These are phyloP conservation scores for Macroglossus sobrinus DNA, from an alignment of 2,113 vertebrate genomes.

Conservation along the genomic window DNA sequence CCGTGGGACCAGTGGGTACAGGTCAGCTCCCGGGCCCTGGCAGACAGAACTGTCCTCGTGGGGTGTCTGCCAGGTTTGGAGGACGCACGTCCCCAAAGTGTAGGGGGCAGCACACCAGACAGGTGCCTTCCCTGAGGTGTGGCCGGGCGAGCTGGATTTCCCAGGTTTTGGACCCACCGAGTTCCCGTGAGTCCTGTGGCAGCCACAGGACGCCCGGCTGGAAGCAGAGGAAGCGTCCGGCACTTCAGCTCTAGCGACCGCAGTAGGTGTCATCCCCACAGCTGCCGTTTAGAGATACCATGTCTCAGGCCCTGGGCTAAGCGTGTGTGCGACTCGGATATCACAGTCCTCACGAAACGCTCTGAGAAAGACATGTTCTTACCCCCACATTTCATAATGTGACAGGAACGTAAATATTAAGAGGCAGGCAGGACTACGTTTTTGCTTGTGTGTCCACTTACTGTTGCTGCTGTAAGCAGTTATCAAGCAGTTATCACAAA, in stretches of 20 bases:
- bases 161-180: background rate
- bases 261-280: no score
- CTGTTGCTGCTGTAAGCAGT: background rate
- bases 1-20: no score
- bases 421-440: background rate
- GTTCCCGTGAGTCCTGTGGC: background rate
- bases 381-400: background rate
- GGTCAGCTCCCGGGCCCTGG: background rate
- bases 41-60: background rate
- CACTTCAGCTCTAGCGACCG: rapidly evolving
- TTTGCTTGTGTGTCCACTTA: background rate
- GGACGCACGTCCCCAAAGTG: background rate
- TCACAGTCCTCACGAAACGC: background rate
- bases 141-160: background rate
- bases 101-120: background rate
- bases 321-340: background rate
- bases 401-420: background rate
- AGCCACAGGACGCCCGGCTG: background rate
- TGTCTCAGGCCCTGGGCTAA: background rate
- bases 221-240: background rate
- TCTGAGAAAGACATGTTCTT: background rate
- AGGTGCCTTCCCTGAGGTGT: background rate
- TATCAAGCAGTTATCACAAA: background rate
- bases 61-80: background rate
- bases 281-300: background rate